A percentile compares a stretch with the other conserved stretches of the same genome.
Conservation (phyloP, 2,888 invertebrate genomes). For the Drosophila prolongata region DNA sequence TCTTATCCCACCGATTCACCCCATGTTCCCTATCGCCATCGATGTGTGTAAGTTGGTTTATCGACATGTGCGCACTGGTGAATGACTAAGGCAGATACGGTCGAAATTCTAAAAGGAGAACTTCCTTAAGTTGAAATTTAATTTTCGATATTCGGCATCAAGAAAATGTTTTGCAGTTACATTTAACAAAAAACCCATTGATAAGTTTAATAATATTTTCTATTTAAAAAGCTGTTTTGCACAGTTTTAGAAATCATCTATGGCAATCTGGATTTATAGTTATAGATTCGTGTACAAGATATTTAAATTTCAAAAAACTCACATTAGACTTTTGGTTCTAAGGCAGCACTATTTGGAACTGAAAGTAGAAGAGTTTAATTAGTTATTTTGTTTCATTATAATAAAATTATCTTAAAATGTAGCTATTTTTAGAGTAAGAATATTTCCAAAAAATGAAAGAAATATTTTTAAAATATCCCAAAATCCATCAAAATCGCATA, state of each 20-base stretch:
- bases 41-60: slow-evolving; percentile 57
- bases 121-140: background rate
- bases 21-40: slow-evolving; percentile 43
- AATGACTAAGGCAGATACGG: slow-evolving; percentile 11
- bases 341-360: background rate
- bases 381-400: too few relatives aligned
- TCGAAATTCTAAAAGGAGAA: slow-evolving; percentile 5
- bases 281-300: too few relatives aligned
- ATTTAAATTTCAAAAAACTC: background rate
- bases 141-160: background rate
- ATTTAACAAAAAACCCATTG: too few relatives aligned
- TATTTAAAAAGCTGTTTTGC: too few relatives aligned
- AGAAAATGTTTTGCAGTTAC: too few relatives aligned
- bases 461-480: background rate
- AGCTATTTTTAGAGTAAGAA: too few relatives aligned
- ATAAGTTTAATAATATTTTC: too few relatives aligned
- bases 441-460: too few relatives aligned
- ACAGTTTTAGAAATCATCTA: too few relatives aligned
- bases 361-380: background rate
- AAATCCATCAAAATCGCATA: background rate
- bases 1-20: slow-evolving; percentile 27
- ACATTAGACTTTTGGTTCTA: background rate
- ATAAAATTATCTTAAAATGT: too few relatives aligned
- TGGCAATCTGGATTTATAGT: too few relatives aligned
- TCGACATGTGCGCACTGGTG: slow-evolving; percentile 35